phyloP scores from a whole-genome alignment of 2,888 invertebrate genomes.

The Lypha dubia region DNA sequence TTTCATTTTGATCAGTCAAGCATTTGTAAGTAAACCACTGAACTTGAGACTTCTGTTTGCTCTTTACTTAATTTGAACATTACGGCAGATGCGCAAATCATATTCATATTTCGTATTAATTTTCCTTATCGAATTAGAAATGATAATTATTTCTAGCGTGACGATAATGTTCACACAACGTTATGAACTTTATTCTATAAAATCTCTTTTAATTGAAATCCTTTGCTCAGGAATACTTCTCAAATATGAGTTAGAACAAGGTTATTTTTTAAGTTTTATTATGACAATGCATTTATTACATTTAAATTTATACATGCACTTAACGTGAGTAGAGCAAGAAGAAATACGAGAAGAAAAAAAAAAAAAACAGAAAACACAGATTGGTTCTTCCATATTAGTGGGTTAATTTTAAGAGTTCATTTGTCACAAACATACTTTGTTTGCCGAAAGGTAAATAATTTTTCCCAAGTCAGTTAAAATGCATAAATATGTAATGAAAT shows the following conservation, averaged over 20 bases:
- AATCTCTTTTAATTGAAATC: neutral
- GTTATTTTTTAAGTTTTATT: slow-evolving; percentile 39
- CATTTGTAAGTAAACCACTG: no score
- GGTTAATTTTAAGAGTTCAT: slow-evolving; percentile 29
- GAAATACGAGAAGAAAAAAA: no score
- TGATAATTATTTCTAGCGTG: no score
- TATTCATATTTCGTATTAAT: no score
- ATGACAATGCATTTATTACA: slow-evolving; percentile 50
- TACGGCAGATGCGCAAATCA: no score
- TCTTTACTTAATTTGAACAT: no score
- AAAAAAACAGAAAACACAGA: neutral
- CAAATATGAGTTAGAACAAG: slow-evolving; percentile 2
- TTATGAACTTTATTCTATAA: no score
- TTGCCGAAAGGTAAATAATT: slow-evolving; percentile 10
- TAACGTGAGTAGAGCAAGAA: neutral
- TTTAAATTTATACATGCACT: slow-evolving; percentile 32
- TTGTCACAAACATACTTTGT: slow-evolving; percentile 5
- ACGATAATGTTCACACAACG: no score
- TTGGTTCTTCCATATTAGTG: neutral
- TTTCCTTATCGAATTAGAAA: no score
- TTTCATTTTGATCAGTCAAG: no score
- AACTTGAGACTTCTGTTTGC: no score
- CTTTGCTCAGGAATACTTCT: slow-evolving; percentile 13
- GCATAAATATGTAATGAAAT: no score
- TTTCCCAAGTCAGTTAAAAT: neutral